Percentiles rank a stretch among this genome's conserved stretches.
phyloP scores from a whole-genome alignment of 2,888 invertebrate genomes.

The Chrysopilus asiliformis region DNA sequence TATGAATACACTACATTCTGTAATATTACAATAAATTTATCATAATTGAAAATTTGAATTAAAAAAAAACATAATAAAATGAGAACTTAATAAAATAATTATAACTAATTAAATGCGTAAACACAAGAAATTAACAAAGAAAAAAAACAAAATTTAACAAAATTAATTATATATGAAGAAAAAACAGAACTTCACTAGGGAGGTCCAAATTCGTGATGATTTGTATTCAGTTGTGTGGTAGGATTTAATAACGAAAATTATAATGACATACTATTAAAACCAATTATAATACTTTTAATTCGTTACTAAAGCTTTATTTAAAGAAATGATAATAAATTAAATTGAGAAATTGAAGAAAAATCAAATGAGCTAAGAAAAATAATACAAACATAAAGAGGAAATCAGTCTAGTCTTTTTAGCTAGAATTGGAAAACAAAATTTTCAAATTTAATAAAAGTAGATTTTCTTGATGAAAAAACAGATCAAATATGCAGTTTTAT shows the following conservation, averaged over 20 bases:
- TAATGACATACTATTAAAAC: too few species aligned
- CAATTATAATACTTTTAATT: too few species aligned
- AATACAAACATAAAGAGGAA: not conserved
- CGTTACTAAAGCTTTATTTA: too few species aligned
- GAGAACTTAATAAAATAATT: not conserved
- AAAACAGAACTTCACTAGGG: too few species aligned
- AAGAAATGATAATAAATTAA: too few species aligned
- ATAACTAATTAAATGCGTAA: not conserved
- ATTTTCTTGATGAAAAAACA: not conserved
- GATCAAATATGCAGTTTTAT: too few species aligned
- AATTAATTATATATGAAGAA: too few species aligned
- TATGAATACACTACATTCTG: not conserved
- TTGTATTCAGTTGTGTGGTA: too few species aligned
- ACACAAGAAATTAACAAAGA: too few species aligned
- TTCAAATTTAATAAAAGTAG: slow-evolving; percentile 1
- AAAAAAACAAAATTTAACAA: too few species aligned
- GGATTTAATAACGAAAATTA: too few species aligned
- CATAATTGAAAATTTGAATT: not conserved
- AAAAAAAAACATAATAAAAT: not conserved
- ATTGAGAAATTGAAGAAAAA: not conserved
- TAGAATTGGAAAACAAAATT: slow-evolving; percentile 2
- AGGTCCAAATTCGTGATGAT: too few species aligned
- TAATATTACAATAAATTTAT: not conserved
- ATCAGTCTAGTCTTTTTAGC: not conserved
- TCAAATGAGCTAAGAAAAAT: not conserved